phyloP scores from a whole-genome alignment of 2,888 invertebrate species.

The Silvanus unidentatus region DNA sequence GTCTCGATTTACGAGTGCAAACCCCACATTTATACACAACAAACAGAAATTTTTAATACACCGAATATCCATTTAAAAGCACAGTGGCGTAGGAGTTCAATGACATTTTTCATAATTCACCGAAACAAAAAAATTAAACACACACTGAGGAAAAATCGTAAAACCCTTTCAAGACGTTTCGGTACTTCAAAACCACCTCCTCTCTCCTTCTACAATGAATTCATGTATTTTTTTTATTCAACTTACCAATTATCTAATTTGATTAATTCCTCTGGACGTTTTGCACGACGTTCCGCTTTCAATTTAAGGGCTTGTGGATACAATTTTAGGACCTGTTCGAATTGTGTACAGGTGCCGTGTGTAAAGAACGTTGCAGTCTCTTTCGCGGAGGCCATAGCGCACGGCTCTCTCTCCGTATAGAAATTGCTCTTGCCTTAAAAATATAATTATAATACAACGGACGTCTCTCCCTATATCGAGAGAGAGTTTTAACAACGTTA shows the following conservation, averaged over 20 bases:
- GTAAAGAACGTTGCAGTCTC: constrained; percentile 91
- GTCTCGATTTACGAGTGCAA: constrained; percentile 27
- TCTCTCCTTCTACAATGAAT: no score
- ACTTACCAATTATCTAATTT: constrained; percentile 94
- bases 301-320: constrained; percentile 87
- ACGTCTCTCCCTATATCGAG: no score
- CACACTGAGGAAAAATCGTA: no score
- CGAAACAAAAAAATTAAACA: constrained; percentile 3
- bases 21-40: constrained; percentile 19
- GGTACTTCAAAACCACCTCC: no score
- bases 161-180: no score
- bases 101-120: constrained; percentile 32
- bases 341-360: constrained; percentile 81
- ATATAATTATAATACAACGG: no score
- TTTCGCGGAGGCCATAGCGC: constrained; percentile 40
- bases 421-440: no score
- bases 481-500: no score
- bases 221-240: constrained; percentile 19
- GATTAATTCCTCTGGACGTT: constrained; percentile 90
- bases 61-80: no score
- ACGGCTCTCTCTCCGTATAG: no score
- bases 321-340: constrained; percentile 81
- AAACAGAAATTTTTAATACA: constrained; percentile 2
- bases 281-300: constrained; percentile 84
- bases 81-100: constrained; percentile 30